Evolutionary conservation across 2,888 invertebrate species (phyloP).

Genomic region (Zelleria hepariella): DNA sequence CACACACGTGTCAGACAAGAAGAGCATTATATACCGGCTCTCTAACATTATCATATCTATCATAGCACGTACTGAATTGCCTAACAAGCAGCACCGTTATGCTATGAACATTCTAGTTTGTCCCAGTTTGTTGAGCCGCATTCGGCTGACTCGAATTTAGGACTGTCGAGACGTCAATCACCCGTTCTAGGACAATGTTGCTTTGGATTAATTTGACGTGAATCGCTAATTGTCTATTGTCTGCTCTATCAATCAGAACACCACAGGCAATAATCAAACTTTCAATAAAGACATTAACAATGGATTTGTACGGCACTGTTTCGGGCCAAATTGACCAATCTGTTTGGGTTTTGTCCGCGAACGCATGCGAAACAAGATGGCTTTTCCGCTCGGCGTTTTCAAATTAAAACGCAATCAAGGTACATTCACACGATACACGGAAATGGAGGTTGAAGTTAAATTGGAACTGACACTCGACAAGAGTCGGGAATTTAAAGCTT

Average conservation of each 20-base stretch:
- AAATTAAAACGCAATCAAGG: constrained; percentile 10
- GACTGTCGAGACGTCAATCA: neutral
- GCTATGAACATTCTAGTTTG: constrained; percentile 27
- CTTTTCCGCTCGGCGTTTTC: constrained; percentile 6
- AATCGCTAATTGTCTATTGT: neutral
- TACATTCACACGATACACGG: constrained; percentile 14
- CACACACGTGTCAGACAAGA: constrained; percentile 27
- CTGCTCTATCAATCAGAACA: neutral
- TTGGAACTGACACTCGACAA: constrained; percentile 10
- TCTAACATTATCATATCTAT: constrained; percentile 35
- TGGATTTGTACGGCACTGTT: constrained; percentile 3
- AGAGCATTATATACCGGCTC: constrained; percentile 27
- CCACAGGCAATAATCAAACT: neutral
- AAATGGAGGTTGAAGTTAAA: constrained; percentile 9
- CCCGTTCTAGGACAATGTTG: neutral
- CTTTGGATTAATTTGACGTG: neutral
- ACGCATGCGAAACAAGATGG: neutral
- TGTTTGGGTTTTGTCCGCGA: neutral
- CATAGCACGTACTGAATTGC: constrained; percentile 37
- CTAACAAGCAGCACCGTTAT: constrained; percentile 44
- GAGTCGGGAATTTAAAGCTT: constrained; percentile 6
- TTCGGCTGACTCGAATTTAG: neutral
- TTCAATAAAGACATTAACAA: neutral
- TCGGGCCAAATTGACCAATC: constrained; percentile 6
- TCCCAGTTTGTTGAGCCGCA: constrained; percentile 28